Evolutionary conservation across 2,888 invertebrate species (phyloP).

Genomic region (Polia nebulosa): DNA sequence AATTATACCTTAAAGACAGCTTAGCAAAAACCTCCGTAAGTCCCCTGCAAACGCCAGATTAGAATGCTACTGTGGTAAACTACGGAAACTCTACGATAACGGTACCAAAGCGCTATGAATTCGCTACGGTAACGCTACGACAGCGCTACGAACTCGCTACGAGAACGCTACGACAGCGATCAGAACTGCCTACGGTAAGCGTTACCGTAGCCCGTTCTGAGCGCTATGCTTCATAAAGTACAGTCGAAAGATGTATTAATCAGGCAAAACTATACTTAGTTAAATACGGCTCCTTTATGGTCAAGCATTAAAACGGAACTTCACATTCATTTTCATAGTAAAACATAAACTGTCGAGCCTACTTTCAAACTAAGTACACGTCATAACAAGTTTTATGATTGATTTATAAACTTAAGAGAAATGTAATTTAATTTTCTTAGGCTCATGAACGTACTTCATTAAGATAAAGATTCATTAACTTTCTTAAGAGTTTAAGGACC

Average conservation of each 20-base stretch:
- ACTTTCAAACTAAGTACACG: conserved; percentile 3
- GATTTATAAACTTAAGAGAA: conserved; percentile 2
- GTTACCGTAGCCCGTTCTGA: too few species aligned
- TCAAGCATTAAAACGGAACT: not conserved
- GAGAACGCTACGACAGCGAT: not conserved
- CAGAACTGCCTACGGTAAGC: too few species aligned
- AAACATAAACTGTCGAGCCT: not conserved
- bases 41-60: not conserved
- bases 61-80: not conserved
- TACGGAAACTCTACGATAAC: too few species aligned
- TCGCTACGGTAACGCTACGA: conserved; percentile 1
- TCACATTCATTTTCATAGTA: not conserved
- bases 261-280: not conserved
- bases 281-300: not conserved
- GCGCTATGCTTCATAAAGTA: not conserved
- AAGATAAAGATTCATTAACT: conserved; percentile 17
- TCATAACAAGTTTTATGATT: conserved; percentile 3
- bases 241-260: not conserved
- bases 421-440: not conserved
- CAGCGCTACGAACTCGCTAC: conserved; percentile 1
- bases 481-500: conserved; percentile 38
- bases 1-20: not conserved
- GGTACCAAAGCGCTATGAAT: not conserved
- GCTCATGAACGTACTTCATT: conserved; percentile 3
- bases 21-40: too few species aligned